phyloP scores from a whole-genome alignment of 2,888 invertebrate genomes.

The Deilephila elpenor region DNA sequence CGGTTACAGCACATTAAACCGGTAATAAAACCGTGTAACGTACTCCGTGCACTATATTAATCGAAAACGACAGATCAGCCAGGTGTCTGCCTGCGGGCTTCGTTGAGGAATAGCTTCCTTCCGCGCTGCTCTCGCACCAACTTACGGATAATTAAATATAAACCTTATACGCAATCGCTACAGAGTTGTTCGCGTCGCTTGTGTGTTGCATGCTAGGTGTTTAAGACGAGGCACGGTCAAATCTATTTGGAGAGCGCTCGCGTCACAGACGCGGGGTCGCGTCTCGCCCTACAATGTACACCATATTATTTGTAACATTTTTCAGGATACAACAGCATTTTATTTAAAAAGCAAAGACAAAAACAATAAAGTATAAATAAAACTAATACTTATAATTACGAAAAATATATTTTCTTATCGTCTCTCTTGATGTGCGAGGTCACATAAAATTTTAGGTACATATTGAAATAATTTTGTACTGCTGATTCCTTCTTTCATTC shows the following conservation, averaged over 20 bases:
- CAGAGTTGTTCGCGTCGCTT: constrained; percentile 50
- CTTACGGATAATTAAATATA: constrained; percentile 40
- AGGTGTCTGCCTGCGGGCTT: constrained; percentile 45
- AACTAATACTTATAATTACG: constrained; percentile 30
- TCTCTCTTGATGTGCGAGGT: constrained; percentile 66
- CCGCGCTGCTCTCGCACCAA: constrained; percentile 39
- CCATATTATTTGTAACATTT: constrained; percentile 34
- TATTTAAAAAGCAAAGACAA: background rate
- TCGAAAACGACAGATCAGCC: constrained; percentile 33
- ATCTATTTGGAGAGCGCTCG: constrained; percentile 71
- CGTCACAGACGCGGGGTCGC: constrained; percentile 53
- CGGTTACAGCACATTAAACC: constrained; percentile 19
- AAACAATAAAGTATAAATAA: constrained; percentile 1
- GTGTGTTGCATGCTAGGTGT: constrained; percentile 42
- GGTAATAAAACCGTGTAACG: constrained; percentile 17
- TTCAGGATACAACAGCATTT: background rate
- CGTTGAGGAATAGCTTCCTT: constrained; percentile 66
- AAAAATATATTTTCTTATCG: constrained; percentile 45
- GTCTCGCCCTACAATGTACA: constrained; percentile 52
- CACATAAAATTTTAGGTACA: constrained; percentile 36
- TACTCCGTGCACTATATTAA: constrained; percentile 11
- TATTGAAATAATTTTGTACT: constrained; percentile 28
- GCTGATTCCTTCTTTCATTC: constrained; percentile 10
- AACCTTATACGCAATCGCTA: constrained; percentile 44
- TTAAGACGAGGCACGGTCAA: constrained; percentile 62